Percentiles rank a stretch among this genome's conserved stretches.
phyloP scores from a whole-genome alignment of 2,888 invertebrate genomes.

The Erebia palarica region DNA sequence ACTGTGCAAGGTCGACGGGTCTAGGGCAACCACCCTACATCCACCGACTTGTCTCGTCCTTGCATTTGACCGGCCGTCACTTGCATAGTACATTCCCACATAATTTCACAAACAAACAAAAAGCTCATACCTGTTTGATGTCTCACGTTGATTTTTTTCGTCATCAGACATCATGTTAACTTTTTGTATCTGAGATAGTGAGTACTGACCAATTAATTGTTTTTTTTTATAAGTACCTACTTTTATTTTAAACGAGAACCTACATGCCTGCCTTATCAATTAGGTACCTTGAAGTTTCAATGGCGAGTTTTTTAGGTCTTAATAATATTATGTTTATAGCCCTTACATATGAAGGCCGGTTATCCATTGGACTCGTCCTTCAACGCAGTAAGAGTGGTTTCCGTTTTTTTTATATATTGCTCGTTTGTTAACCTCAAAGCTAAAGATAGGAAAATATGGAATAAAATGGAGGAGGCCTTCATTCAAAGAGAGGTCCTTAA shows the following conservation, averaged over 20 bases:
- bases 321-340: constrained; percentile 34
- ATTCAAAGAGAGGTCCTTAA: too few relatives aligned
- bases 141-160: neutral
- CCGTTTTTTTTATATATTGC: constrained; percentile 37
- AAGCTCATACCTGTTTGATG: neutral
- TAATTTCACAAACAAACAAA: constrained; percentile 20
- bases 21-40: constrained; percentile 27
- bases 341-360: constrained; percentile 47
- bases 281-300: too few relatives aligned
- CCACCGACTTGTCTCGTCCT: constrained; percentile 33
- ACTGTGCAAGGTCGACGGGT: constrained; percentile 49
- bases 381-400: constrained; percentile 43
- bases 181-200: neutral
- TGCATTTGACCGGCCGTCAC: constrained; percentile 34
- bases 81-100: neutral
- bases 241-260: too few relatives aligned
- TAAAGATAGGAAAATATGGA: too few relatives aligned
- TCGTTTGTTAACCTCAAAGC: neutral
- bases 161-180: neutral
- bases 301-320: too few relatives aligned
- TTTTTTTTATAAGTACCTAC: neutral
- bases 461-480: too few relatives aligned
- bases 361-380: constrained; percentile 42
- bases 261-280: too few relatives aligned
- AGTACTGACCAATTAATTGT: neutral